Base-by-base conservation (phyloP, 1,140 invertebrate species). In the Lepidurus packardi region DNA sequence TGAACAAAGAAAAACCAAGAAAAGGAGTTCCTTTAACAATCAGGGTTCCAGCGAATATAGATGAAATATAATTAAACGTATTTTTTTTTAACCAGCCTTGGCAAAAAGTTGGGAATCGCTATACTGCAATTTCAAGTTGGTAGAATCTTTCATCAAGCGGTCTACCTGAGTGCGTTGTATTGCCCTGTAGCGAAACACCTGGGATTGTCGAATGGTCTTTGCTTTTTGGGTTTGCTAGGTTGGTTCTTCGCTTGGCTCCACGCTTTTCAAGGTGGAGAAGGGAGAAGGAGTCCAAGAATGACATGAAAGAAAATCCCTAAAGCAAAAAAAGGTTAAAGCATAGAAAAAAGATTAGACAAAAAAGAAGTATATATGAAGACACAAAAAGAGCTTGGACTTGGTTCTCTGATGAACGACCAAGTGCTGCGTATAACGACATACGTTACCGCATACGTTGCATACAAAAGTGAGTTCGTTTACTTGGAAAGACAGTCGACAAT, bases 131-230 rank as follows among this genome's bases (percentile, higher is more conserved):
- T 65, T 65, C 53, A 65, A 16, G 16, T 34, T 34, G 25, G 34
- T 34, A 34, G 34, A 34, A 34, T 21, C 53, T 21, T 16, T 65
- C 53, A 65, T 65, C 53, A 65, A 65, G 53, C 8, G 21, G 53
- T 65, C 53, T 65, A 65, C 53, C 53, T 4, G 9, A 65, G 21
- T 11, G 53, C 21, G 53, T 65, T 65, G 53, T 65, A 65, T 65
- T 65, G 53, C 53, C 53, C 53, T 65, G 16, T 65, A n/a, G 53
- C 53, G 53, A 65, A 65, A 65, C 53, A 65, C 53, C 53, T 65
- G 53, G 53, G 53, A n/a, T n/a, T 65, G 53, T 21, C 53, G 53
- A 65, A 65, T 65, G 53, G 53, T 65, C 53, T 65, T 34, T 34
- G 34, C 34, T 34, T 4, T 4, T 34, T 34, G 34, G 34, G 34